A percentile compares a stretch with the other conserved stretches of the same genome.
These are phyloP conservation scores for Caracal caracal DNA, from an alignment of 2,113 vertebrate genomes.

Conservation along the genomic window DNA sequence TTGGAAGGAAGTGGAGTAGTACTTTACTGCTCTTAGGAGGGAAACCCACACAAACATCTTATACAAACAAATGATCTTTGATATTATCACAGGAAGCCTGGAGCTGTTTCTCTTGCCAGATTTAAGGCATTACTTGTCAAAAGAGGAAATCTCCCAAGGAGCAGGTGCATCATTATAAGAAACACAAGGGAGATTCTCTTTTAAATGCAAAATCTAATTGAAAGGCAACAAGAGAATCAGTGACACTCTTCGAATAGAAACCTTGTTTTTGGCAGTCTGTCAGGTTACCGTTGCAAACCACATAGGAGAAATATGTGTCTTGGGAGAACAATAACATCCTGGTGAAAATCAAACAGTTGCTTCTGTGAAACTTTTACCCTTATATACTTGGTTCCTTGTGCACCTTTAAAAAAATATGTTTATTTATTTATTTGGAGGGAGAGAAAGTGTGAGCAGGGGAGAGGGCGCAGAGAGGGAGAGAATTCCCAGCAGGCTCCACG, in stretches of 20 bases:
- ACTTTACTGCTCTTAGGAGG: constrained; percentile 44
- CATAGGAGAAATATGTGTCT: constrained; percentile 58
- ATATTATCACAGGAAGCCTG: constrained; percentile 66
- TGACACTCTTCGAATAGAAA: constrained; percentile 62
- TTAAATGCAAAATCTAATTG: constrained; percentile 78
- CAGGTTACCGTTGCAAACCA: constrained; percentile 70
- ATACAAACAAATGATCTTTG: constrained; percentile 70
- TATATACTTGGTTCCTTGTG: background rate
- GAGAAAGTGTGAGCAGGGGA: too few species aligned
- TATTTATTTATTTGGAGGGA: too few species aligned
- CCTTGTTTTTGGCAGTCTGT: constrained; percentile 68
- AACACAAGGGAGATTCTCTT: constrained; percentile 76
- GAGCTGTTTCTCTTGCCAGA: constrained; percentile 70
- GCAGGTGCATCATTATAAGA: constrained; percentile 79
- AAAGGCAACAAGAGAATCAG: constrained; percentile 52
- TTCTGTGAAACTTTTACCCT: constrained; percentile 27
- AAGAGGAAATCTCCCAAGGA: constrained; percentile 74
- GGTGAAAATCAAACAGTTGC: constrained; percentile 32
- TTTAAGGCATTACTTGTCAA: constrained; percentile 60
- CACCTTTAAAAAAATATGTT: too few species aligned
- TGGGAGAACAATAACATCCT: constrained; percentile 55
- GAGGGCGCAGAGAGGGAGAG: too few species aligned
- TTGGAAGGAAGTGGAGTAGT: constrained; percentile 50
- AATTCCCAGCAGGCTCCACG: too few species aligned
- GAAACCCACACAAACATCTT: constrained; percentile 64